Percentiles rank a stretch among this genome's conserved stretches.
Conservation (phyloP, 2,888 invertebrate genomes). For the Sinopyrophorus schimmeli region DNA sequence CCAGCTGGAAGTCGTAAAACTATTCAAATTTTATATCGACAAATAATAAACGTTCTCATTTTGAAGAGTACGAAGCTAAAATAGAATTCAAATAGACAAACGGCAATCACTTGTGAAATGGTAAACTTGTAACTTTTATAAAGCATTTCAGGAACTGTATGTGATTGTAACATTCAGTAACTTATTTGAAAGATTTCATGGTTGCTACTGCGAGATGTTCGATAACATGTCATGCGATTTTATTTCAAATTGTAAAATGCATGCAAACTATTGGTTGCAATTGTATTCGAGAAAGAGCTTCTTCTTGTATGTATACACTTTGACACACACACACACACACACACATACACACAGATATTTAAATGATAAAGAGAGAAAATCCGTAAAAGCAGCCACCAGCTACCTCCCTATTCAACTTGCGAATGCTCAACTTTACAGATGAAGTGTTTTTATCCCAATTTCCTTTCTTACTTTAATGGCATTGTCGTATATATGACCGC, state of each 20-base stretch:
- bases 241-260: conserved; percentile 7
- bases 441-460: too few species aligned
- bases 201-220: conserved; percentile 10
- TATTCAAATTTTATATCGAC: background rate
- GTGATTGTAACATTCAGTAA: conserved; percentile 12
- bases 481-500: too few species aligned
- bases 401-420: background rate
- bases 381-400: too few species aligned
- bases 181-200: conserved; percentile 19
- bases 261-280: conserved; percentile 6
- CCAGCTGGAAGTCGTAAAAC: too few species aligned
- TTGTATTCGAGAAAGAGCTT: too few species aligned
- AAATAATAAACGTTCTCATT: conserved; percentile 9
- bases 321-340: too few species aligned
- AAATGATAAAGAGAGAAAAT: too few species aligned
- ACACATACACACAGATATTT: too few species aligned
- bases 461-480: too few species aligned
- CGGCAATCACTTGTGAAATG: conserved; percentile 15
- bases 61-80: conserved; percentile 1
- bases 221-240: conserved; percentile 7
- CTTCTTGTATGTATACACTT: too few species aligned
- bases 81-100: conserved; percentile 13
- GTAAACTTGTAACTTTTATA: conserved; percentile 17
- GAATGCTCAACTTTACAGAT: conserved; percentile 8
- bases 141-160: conserved; percentile 14